phyloP scores from a whole-genome alignment of 1,140 invertebrate species.

The Listronotus oregonensis region DNA sequence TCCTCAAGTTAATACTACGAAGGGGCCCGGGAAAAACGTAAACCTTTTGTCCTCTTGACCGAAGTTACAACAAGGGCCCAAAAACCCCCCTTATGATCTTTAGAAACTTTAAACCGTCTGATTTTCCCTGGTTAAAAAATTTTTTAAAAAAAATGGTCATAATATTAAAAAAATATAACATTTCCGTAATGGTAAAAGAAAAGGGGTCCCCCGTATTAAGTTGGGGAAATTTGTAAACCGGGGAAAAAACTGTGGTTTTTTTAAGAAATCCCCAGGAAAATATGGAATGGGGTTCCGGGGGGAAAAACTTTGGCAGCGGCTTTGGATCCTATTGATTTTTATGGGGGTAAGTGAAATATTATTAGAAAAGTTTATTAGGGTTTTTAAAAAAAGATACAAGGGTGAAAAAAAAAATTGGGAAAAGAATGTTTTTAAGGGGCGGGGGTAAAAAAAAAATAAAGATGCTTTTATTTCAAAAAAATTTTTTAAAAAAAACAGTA shows the following conservation, averaged over 20 bases:
- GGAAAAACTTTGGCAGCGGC: constrained; percentile 80
- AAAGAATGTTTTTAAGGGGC: too few relatives aligned
- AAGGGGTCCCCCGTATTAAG: constrained; percentile 83
- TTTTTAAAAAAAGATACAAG: neutral
- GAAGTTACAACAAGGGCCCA: constrained; percentile 45
- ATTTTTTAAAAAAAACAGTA: too few relatives aligned
- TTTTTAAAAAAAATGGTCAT: constrained; percentile 87
- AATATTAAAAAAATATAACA: constrained; percentile 90
- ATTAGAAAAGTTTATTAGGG: too few relatives aligned
- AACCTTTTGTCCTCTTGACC: constrained; percentile 46
- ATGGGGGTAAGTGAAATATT: constrained; percentile 22
- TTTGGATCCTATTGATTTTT: constrained; percentile 77
- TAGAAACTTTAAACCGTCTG: constrained; percentile 68
- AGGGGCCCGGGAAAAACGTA: constrained; percentile 46
- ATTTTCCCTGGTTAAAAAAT: constrained; percentile 70
- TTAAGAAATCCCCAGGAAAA: constrained; percentile 76
- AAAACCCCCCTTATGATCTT: constrained; percentile 60
- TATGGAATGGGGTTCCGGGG: constrained; percentile 70
- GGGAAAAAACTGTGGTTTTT: constrained; percentile 68
- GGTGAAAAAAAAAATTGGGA: too few relatives aligned
- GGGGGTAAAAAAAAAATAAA: too few relatives aligned
- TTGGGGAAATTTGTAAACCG: constrained; percentile 78
- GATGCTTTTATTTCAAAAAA: too few relatives aligned
- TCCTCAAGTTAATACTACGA: constrained; percentile 5
- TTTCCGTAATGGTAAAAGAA: constrained; percentile 79